phyloP scores from a whole-genome alignment of 2,113 vertebrate genomes.

The Lamprologus lemairii region DNA sequence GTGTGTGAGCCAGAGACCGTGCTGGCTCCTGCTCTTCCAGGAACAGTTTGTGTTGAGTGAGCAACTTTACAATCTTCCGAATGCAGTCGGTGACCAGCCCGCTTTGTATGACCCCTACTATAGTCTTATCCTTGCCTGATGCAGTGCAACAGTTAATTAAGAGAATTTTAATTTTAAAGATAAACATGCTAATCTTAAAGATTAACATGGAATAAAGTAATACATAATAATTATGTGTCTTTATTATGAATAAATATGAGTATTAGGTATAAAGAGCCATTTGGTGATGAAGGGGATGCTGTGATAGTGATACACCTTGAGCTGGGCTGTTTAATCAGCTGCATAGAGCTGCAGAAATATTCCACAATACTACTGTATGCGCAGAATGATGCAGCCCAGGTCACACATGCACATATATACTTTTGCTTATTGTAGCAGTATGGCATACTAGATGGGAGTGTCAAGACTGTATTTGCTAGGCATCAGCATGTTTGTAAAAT shows the following conservation, averaged over 20 bases:
- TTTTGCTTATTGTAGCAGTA: background rate
- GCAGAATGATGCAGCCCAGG: conserved; percentile 62
- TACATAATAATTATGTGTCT: background rate
- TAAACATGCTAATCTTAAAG: background rate
- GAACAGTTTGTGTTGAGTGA: background rate
- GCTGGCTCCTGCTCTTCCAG: background rate
- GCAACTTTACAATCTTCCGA: background rate
- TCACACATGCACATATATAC: background rate
- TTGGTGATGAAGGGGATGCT: conserved; percentile 52
- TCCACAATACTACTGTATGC: conserved; percentile 63
- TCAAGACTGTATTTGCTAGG: background rate
- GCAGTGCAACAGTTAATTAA: background rate
- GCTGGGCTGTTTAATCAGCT: conserved; percentile 64
- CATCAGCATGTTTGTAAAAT: background rate
- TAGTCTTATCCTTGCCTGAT: conserved; percentile 62
- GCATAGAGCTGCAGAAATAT: conserved; percentile 63
- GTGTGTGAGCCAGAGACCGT: background rate
- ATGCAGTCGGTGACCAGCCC: background rate
- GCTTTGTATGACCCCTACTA: conserved; percentile 48
- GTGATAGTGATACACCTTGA: conserved; percentile 62
- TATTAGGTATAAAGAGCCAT: conserved; percentile 59
- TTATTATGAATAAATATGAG: background rate
- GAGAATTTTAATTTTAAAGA: background rate
- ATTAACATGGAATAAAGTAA: background rate
- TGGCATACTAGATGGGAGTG: background rate